Conservation (phyloP, 2,797 vertebrate genomes). For the Podarcis siculus region DNA sequence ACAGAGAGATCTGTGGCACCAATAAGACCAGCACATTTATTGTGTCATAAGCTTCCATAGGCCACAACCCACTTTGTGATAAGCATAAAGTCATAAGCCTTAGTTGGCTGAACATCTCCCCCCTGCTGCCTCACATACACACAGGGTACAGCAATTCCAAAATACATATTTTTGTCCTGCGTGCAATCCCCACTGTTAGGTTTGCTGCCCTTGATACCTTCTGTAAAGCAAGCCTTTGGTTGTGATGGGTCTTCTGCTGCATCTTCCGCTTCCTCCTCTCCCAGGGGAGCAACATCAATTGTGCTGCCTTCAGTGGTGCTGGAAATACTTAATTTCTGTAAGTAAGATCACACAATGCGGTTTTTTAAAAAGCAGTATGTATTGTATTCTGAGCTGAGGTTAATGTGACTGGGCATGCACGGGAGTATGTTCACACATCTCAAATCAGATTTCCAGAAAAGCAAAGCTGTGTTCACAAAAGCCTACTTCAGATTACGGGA, state of each 20-base stretch:
- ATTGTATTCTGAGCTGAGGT: conserved; percentile 18
- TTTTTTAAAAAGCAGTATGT: conserved; percentile 10
- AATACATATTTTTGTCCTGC: conserved; percentile 6
- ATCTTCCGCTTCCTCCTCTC: conserved; percentile 83
- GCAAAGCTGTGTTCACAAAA: conserved; percentile 10
- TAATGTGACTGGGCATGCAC: conserved; percentile 67
- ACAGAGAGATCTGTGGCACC: neutral
- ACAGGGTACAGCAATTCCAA: neutral
- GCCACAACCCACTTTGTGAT: neutral
- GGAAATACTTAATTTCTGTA: conserved; percentile 80
- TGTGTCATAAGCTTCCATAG: neutral
- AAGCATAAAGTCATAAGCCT: neutral
- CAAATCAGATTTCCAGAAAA: conserved; percentile 62
- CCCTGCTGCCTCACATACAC: neutral
- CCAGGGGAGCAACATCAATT: conserved; percentile 80
- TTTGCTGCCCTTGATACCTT: conserved; percentile 77
- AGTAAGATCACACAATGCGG: conserved; percentile 59
- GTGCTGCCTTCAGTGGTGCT: conserved; percentile 97
- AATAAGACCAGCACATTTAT: neutral
- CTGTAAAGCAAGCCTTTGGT: conserved; percentile 90
- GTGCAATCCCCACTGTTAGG: neutral
- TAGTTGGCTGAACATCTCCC: neutral
- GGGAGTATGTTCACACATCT: conserved; percentile 56
- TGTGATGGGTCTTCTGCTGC: conserved; percentile 84
- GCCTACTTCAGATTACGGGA: too few relatives aligned